These are phyloP conservation scores for Cynodonichthys magdalenae DNA, from an alignment of 2,797 vertebrate species.

Conservation along the genomic window DNA sequence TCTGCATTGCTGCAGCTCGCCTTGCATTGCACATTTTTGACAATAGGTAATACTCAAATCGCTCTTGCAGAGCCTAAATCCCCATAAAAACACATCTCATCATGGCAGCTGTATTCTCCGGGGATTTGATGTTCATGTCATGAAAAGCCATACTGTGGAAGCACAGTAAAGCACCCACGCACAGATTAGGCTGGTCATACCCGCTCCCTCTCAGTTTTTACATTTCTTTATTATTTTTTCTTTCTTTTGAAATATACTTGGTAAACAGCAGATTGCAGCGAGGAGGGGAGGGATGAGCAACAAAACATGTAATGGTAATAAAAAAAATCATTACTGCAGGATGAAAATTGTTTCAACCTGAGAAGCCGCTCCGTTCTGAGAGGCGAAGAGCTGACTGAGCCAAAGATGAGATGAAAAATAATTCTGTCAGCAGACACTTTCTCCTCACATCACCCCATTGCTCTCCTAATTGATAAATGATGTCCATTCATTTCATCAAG, in stretches of 20 bases:
- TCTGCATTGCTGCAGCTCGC: constrained; percentile 43
- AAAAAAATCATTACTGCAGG: constrained; percentile 21
- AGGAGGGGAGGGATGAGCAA: constrained; percentile 40
- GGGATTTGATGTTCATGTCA: constrained; percentile 74
- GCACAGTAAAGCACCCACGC: constrained; percentile 65
- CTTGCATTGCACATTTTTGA: constrained; percentile 63
- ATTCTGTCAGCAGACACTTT: constrained; percentile 58
- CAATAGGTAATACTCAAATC: constrained; percentile 73
- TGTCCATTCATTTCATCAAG: constrained; percentile 70
- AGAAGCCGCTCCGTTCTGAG: constrained; percentile 30
- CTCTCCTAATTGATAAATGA: constrained; percentile 75
- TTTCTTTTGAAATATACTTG: constrained; percentile 57
- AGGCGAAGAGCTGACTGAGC: constrained; percentile 39
- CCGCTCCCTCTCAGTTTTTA: constrained; percentile 50
- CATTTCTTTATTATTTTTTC: constrained; percentile 33
- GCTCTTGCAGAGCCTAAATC: constrained; percentile 72
- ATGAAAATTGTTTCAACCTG: constrained; percentile 46
- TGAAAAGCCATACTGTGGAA: constrained; percentile 65
- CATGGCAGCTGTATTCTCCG: constrained; percentile 68
- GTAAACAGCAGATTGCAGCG: constrained; percentile 65
- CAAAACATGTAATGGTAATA: constrained; percentile 40
- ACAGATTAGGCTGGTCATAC: constrained; percentile 72
- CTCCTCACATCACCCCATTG: constrained; percentile 60
- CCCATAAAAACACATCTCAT: constrained; percentile 73
- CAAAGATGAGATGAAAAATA: constrained; percentile 65